These are phyloP conservation scores for Meloidogyne exigua DNA, from an alignment of 1,140 invertebrate species.

Conservation along the genomic window DNA sequence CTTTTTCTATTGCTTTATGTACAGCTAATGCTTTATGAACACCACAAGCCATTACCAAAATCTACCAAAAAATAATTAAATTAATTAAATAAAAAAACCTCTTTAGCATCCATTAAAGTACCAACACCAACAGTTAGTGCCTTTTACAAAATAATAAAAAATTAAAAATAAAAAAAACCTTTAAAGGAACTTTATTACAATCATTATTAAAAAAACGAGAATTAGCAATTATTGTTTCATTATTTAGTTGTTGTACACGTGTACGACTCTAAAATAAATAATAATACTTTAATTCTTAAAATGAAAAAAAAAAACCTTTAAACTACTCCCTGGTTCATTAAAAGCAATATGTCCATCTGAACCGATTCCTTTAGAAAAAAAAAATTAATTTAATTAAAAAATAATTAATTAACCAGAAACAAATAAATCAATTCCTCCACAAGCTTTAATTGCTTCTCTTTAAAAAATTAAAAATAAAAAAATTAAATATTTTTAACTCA, in stretches of 20 bases:
- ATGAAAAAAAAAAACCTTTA: conserved; percentile 67
- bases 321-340: conserved; percentile 88
- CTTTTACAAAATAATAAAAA: conserved; percentile 7
- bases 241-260: conserved; percentile 88
- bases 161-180: conserved; percentile 16
- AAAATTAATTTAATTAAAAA: conserved; percentile 1
- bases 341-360: conserved; percentile 99
- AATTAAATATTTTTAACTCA: conserved; percentile 73
- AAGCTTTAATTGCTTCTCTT: conserved; percentile 72
- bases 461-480: neutral
- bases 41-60: conserved; percentile 97
- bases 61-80: conserved; percentile 66
- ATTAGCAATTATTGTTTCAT: conserved; percentile 93
- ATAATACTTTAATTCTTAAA: neutral
- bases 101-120: conserved; percentile 96
- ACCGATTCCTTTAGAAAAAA: conserved; percentile 75
- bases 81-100: conserved; percentile 70
- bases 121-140: conserved; percentile 96
- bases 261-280: conserved; percentile 72
- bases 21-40: conserved; percentile 92
- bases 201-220: conserved; percentile 95
- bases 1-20: conserved; percentile 90
- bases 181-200: conserved; percentile 81
- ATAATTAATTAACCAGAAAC: conserved; percentile 50
- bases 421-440: conserved; percentile 92